These are phyloP conservation scores for Scylla paramamosain DNA, from an alignment of 1,140 invertebrate genomes.

Conservation along the genomic window DNA sequence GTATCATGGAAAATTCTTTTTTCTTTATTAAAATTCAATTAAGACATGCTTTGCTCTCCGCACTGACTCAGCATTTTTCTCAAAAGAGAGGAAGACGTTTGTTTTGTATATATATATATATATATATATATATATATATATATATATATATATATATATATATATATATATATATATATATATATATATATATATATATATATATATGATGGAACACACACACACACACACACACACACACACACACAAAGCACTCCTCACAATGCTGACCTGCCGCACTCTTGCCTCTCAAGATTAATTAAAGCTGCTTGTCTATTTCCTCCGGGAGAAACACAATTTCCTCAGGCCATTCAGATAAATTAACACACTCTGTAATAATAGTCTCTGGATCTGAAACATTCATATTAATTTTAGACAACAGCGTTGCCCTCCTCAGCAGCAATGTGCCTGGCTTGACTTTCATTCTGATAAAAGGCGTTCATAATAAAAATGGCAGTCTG, in stretches of 20 bases:
- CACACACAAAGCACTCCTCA: background rate
- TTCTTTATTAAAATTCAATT: too few relatives aligned
- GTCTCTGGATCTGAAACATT: background rate
- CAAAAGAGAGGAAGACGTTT: too few relatives aligned
- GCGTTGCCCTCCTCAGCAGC: background rate
- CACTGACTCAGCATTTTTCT: too few relatives aligned
- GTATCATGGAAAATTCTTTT: background rate
- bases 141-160: too few relatives aligned
- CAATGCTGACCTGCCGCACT: background rate
- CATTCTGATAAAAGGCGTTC: background rate
- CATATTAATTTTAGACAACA: background rate
- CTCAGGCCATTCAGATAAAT: background rate
- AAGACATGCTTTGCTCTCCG: too few relatives aligned
- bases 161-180: too few relatives aligned
- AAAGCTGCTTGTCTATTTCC: background rate
- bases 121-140: too few relatives aligned
- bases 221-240: too few relatives aligned
- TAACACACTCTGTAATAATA: background rate
- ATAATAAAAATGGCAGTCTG: background rate
- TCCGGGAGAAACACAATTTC: conserved; percentile 5
- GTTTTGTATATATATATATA: too few relatives aligned
- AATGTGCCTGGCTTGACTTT: background rate
- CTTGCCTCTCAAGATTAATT: background rate
- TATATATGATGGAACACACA: too few relatives aligned
- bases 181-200: too few relatives aligned